Evolutionary conservation across 92 coral and sea anemone species (phyloP).

Genomic region (Palythoa grandis): DNA sequence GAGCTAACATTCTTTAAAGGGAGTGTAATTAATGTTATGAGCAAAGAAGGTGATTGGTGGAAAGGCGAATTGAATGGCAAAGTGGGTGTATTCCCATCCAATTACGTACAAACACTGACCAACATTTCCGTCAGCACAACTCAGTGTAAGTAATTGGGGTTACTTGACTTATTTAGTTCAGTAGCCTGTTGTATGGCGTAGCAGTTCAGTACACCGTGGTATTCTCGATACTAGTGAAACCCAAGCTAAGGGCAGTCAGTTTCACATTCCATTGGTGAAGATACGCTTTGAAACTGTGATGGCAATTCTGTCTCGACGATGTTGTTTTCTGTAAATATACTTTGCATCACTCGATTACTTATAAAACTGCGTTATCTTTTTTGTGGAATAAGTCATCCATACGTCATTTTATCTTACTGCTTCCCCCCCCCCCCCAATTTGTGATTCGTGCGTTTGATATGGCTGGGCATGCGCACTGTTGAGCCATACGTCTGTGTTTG

Average conservation of each 20-base stretch:
- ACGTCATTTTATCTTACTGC: background rate
- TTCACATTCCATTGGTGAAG: too few relatives aligned
- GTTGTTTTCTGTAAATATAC: too few relatives aligned
- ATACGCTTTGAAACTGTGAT: too few relatives aligned
- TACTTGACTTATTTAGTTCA: too few relatives aligned
- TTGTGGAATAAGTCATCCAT: too few relatives aligned
- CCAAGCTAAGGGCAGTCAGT: too few relatives aligned
- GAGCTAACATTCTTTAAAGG: slow-evolving; percentile 97
- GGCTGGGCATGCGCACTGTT: background rate
- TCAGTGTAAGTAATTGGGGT: slow-evolving; percentile 81
- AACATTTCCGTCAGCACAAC: slow-evolving; percentile 82
- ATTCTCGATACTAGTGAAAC: too few relatives aligned
- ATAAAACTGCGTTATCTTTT: background rate
- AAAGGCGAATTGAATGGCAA: slow-evolving; percentile 97
- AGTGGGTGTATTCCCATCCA: slow-evolving; percentile 95
- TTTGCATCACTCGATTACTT: too few relatives aligned
- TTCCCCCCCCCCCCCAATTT: too few relatives aligned
- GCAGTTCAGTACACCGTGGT: too few relatives aligned
- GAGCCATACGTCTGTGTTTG: background rate
- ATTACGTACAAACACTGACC: slow-evolving; percentile 93
- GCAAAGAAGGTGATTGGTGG: slow-evolving; percentile 98
- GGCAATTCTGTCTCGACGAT: too few relatives aligned
- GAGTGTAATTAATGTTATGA: slow-evolving; percentile 89
- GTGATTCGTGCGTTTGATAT: background rate
- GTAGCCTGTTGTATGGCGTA: too few relatives aligned